These are phyloP conservation scores for Promerops cafer DNA, from an alignment of 2,113 vertebrate genomes.

Conservation along the genomic window DNA sequence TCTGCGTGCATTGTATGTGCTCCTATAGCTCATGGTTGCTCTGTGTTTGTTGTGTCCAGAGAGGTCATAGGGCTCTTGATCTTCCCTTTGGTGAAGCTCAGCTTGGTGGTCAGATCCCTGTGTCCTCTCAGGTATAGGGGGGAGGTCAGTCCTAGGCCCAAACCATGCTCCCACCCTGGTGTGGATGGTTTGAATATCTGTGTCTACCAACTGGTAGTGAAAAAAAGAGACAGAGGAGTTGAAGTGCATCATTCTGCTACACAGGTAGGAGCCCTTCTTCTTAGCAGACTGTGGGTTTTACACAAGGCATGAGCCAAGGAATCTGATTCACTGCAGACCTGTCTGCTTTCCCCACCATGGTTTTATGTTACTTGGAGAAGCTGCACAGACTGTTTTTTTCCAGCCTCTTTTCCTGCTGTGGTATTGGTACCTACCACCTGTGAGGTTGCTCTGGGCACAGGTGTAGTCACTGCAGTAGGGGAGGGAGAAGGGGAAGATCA, in stretches of 20 bases:
- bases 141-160: background rate
- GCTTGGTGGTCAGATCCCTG: background rate
- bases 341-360: background rate
- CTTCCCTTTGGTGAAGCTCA: background rate
- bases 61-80: background rate
- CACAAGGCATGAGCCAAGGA: background rate
- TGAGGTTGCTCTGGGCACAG: background rate
- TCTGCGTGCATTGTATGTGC: accelerated
- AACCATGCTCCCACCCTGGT: background rate
- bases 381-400: background rate
- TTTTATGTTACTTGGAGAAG: background rate
- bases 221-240: background rate
- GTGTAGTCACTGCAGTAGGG: background rate
- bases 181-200: background rate
- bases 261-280: background rate
- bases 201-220: background rate
- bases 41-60: background rate
- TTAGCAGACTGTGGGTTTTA: background rate
- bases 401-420: background rate
- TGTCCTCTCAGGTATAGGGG: background rate
- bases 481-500: background rate
- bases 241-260: background rate
- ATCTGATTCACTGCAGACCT: background rate
- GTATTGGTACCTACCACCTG: background rate
- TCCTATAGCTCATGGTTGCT: background rate